A percentile compares a stretch with the other conserved stretches of the same genome.
phyloP scores from a whole-genome alignment of 2,113 vertebrate species.

The Aspiorhynchus laticeps region DNA sequence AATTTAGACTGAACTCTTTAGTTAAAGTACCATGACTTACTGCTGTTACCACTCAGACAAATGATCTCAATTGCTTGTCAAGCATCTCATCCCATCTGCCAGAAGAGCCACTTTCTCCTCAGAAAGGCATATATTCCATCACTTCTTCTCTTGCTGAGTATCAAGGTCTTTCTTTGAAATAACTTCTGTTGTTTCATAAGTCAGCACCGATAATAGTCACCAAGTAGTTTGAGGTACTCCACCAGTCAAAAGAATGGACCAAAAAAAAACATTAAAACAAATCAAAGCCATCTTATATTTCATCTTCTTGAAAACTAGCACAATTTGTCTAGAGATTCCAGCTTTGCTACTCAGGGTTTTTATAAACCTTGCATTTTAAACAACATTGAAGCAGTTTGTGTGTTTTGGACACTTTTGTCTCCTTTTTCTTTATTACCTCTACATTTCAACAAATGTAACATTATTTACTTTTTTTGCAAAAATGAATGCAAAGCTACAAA shows the following conservation, averaged over 20 bases:
- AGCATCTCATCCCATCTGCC: conserved; percentile 61
- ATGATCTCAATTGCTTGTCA: conserved; percentile 49
- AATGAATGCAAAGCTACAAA: no score
- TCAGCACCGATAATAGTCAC: background rate
- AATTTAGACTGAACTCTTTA: background rate
- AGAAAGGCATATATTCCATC: conserved; percentile 33
- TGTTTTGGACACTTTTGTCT: no score
- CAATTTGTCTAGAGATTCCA: background rate
- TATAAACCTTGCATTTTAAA: background rate
- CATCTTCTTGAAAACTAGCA: background rate
- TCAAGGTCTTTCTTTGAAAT: background rate
- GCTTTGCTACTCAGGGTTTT: no score
- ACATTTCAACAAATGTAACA: no score
- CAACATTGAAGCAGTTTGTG: no score
- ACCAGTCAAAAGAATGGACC: background rate
- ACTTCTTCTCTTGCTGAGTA: conserved; percentile 8
- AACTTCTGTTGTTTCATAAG: background rate
- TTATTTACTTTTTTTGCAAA: no score
- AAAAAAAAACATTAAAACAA: background rate
- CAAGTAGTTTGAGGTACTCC: background rate
- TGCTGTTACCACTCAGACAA: background rate
- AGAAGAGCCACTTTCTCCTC: conserved; percentile 26
- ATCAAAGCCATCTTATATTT: background rate
- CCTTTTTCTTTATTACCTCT: no score
- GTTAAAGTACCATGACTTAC: background rate